A percentile compares a stretch with the other conserved stretches of the same genome.
Conservation (phyloP, 2,113 vertebrate species). For the Grallaria varia region DNA sequence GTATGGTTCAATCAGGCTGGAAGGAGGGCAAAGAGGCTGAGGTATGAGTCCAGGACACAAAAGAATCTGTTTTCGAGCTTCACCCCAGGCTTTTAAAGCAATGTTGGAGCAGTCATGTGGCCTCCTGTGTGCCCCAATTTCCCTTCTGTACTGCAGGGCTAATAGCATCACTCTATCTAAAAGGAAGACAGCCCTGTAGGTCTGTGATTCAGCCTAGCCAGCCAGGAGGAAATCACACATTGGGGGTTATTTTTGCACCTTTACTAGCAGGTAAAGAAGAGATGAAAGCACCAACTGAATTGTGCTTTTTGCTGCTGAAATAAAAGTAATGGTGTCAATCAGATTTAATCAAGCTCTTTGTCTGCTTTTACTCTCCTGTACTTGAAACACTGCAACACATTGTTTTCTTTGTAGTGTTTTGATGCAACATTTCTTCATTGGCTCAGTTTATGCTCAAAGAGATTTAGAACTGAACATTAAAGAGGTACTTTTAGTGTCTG, state of each 20-base stretch:
- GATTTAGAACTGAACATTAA: constrained; percentile 30
- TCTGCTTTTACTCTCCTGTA: constrained; percentile 20
- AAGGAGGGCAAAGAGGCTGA: neutral
- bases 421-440: neutral
- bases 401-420: neutral
- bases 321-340: constrained; percentile 29
- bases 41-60: neutral
- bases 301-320: constrained; percentile 5
- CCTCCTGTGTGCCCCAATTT: neutral
- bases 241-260: constrained; percentile 26
- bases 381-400: neutral
- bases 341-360: constrained; percentile 36
- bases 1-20: neutral
- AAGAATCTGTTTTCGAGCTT: neutral
- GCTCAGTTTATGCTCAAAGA: neutral
- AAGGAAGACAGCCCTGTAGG: neutral
- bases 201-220: neutral
- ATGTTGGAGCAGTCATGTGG: neutral
- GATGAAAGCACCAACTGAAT: constrained; percentile 25
- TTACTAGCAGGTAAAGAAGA: neutral
- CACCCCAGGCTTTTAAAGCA: neutral
- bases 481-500: constrained; percentile 14
- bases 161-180: neutral
- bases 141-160: neutral
- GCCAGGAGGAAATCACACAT: neutral